Evolutionary conservation across 2,888 invertebrate genomes (phyloP).

Genomic region (Endotricha flammealis): DNA sequence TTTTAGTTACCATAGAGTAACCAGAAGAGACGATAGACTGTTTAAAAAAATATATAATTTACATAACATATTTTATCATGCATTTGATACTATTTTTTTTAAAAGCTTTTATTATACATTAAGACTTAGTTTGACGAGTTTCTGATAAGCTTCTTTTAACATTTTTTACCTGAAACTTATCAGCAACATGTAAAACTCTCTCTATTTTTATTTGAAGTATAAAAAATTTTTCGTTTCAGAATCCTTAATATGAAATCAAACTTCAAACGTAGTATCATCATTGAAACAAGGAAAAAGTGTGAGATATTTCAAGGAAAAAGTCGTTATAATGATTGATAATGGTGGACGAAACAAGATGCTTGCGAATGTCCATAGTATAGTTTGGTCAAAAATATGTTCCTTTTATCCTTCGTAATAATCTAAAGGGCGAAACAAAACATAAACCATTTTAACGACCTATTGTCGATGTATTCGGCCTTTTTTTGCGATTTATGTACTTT

Average conservation of each 20-base stretch:
- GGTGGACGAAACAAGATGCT: slow-evolving; percentile 49
- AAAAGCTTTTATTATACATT: too few relatives aligned
- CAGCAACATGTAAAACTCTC: too few relatives aligned
- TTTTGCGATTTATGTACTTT: background rate
- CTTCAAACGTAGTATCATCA: slow-evolving; percentile 21
- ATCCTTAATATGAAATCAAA: slow-evolving; percentile 9
- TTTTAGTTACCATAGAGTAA: too few relatives aligned
- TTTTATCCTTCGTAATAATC: slow-evolving; percentile 31
- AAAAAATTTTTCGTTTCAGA: too few relatives aligned
- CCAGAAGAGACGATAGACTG: too few relatives aligned
- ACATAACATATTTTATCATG: too few relatives aligned
- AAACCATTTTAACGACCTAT: background rate
- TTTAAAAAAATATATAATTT: too few relatives aligned
- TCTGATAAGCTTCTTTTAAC: too few relatives aligned
- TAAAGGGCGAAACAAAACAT: slow-evolving; percentile 20
- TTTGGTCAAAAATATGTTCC: slow-evolving; percentile 40
- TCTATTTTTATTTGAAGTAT: too few relatives aligned
- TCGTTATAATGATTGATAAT: slow-evolving; percentile 70
- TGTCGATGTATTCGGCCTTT: slow-evolving; percentile 8
- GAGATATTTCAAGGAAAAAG: slow-evolving; percentile 50
- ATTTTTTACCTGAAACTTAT: too few relatives aligned
- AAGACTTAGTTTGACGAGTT: too few relatives aligned
- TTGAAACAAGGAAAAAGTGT: slow-evolving; percentile 48
- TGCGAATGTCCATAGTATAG: slow-evolving; percentile 36
- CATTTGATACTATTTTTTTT: too few relatives aligned